Evolutionary conservation across 1,140 invertebrate genomes (phyloP), one percentile per base, ranked within the genome.

Genomic region (Thalassaphorura encarpata): DNA sequence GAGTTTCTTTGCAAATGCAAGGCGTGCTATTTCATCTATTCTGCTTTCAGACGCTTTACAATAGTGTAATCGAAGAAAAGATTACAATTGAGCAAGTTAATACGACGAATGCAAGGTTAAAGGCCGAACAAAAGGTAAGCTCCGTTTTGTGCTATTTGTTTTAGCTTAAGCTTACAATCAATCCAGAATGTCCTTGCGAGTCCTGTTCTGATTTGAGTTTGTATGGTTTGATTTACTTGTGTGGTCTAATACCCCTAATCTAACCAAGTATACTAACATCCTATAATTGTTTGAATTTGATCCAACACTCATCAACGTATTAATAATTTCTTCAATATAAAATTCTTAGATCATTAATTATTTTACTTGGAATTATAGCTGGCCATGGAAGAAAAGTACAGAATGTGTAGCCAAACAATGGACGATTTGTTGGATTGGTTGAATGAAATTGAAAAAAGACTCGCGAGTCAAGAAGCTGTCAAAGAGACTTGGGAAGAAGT

Each of bases 61-160:
- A 89, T 68, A 83, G 80, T 69, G 83, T 94, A 58, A 83, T 89
- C 66, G 90, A 96, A 72, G 81, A 87, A 68, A 89, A 87, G 63
- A 84, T 87, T 66, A 84, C 87, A 69, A 92, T 98, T 68, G 94
- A 98, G 75, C 83, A 89, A 69, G 89, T 96, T 66, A 97, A 97
- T 74, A 78, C 87, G 62, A 87, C 89, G 69, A 94, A 94, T 66
- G 93, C 91, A 69, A 81, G 91, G 71, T 89, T 91, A 72, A 95
- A 98, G 67, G 80, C 92, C 62, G 94, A 98, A 78, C 93, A 93
- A 62, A 97, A 96, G 90, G 93, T 97, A 88, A 82, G 70, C 61
- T 28, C 24, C 21, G 54, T 57, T 13, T 31, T n/a, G n/a, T n/a
- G n/a, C n/a, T n/a, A n/a, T n/a, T n/a, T n/a, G n/a, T n/a, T n/a